Evolutionary conservation across 2,113 vertebrate genomes (phyloP), one percentile per base, ranked within the genome.

Genomic region (Collichthys lucidus): DNA sequence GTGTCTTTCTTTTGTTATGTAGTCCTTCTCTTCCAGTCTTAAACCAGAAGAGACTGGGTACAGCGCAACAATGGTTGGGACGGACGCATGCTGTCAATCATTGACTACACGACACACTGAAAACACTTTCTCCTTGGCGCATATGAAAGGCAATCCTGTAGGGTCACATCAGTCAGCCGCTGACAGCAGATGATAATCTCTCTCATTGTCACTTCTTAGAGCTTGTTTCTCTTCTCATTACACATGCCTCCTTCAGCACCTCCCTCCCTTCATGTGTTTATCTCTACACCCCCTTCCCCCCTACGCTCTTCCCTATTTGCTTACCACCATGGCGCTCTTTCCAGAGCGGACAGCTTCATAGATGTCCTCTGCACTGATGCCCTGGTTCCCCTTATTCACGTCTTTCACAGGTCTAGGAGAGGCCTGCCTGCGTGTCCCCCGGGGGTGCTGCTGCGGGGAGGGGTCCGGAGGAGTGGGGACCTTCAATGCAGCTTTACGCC

Each of bases 321-420:
- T 96, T 88, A 97, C 97, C 95, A 95, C 94, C 68, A 96, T 89
- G 19, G 96, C 96, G 29, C 88, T 93, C 86, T 93, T 96, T 83
- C 94, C 96, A 19, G 88, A 91, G 79, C 65, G 73, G 78, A 98
- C 87, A 17, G 96, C 96, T 69, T 96, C 94, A 31, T 95, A 97
- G 77, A 98, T 94, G 65, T 96, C 75, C 78, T 65, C 87, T 53
- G 85, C 82, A 74, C 69, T 85, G 35, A 84, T 72, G 17, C 72
- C 78, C 8, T 26, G 64, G 62, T 14, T 82, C 5, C 24, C 62
- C 24, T 57, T 2, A 0, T 61, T 84, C 35, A 10, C 19, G 22
- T 47, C 69, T 6, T 20, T 65, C 20, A 46, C 61, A 65, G 74
- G 56, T 77, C 26, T 66, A 44, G 72, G 49, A 52, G 83, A 85